Conservation (phyloP, 35 echinoderm and acorn worm genomes). For the Apostichopus parvimensis region DNA sequence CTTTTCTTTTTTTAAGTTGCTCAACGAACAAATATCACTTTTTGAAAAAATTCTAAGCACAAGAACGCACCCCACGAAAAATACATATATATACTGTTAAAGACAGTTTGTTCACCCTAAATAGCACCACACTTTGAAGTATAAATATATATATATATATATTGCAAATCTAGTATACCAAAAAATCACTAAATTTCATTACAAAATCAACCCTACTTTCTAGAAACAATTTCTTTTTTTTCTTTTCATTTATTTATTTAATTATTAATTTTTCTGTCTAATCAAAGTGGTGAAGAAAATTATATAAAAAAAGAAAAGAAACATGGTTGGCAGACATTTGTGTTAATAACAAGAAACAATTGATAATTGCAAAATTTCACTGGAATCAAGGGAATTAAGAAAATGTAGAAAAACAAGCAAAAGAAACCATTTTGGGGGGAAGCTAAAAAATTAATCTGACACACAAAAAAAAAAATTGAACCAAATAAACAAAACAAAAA, state of each 20-base stretch:
- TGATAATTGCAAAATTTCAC: slow-evolving; percentile 52
- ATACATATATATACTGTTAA: slow-evolving; percentile 44
- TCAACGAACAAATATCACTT: slow-evolving; percentile 37
- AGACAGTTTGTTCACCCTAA: slow-evolving; percentile 50
- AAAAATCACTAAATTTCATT: slow-evolving; percentile 57
- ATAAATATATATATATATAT: slow-evolving; percentile 66
- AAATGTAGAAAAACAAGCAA: slow-evolving; percentile 46
- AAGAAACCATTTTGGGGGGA: background rate
- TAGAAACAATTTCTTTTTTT: slow-evolving; percentile 50
- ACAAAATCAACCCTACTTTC: slow-evolving; percentile 59
- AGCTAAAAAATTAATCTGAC: background rate
- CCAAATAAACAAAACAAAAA: slow-evolving; percentile 7
- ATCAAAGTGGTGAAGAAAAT: slow-evolving; percentile 48
- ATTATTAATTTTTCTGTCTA: background rate
- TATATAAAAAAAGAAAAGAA: slow-evolving; percentile 25
- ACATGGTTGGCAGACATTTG: slow-evolving; percentile 53
- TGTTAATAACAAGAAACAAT: slow-evolving; percentile 53
- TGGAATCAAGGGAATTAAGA: slow-evolving; percentile 52
- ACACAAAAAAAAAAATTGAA: background rate
- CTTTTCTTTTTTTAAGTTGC: background rate
- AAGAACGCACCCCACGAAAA: slow-evolving; percentile 54
- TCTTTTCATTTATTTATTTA: background rate
- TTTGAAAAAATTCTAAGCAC: slow-evolving; percentile 50
- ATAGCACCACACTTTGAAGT: slow-evolving; percentile 61
- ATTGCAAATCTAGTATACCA: slow-evolving; percentile 67